Evolutionary conservation across 2,888 invertebrate genomes (phyloP), one percentile per base, ranked within the genome.

Genomic region (Tolmerus cingulatus): DNA sequence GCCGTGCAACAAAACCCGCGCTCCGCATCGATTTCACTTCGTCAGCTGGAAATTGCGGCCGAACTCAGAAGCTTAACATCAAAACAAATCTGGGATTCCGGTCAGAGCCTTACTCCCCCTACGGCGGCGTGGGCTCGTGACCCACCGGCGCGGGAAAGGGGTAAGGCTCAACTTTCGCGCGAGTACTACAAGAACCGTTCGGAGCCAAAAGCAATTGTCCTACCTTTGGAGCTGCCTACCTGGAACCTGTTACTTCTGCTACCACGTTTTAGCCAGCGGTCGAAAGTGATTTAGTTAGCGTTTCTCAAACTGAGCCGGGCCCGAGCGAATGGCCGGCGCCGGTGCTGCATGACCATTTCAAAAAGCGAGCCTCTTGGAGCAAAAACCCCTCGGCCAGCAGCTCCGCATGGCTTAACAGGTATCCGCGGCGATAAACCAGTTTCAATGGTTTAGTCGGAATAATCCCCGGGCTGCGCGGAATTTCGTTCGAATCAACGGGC

Each of bases 121-220:
- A 1, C 19, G 34, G 34, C 40, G 23, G 40, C 5, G 5, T 19
- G 78, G 37, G n/a, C 37, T 78, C 43, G 76, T 14, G 37, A n/a
- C n/a, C 23, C n/a, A 78, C n/a, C 40, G 8, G 8, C 9, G 78
- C 43, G 78, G 40, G 43, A 46, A 43, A 78, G 78, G 16, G 23
- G 23, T 9, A 43, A 23, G 5, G 2, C 34, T 5, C 76, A 76
- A 76, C 78, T 78, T 78, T 78, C 43, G 78, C 78, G 40, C 9
- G 78, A 78, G 78, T 78, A 78, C 78, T 78, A 78, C 78, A 78
- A 78, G 78, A 78, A 78, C 78, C 78, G 78, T 78, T 78, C 27
- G 78, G 19, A 43, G 14, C 46, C 43, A 40, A 37, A 23, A 78
- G 37, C n/a, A 77, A 77, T 77, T 77, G 77, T 77, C 37, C 77